These are phyloP conservation scores for Drosophila pseudotakahashii DNA, from an alignment of 2,888 invertebrate species.

Conservation along the genomic window DNA sequence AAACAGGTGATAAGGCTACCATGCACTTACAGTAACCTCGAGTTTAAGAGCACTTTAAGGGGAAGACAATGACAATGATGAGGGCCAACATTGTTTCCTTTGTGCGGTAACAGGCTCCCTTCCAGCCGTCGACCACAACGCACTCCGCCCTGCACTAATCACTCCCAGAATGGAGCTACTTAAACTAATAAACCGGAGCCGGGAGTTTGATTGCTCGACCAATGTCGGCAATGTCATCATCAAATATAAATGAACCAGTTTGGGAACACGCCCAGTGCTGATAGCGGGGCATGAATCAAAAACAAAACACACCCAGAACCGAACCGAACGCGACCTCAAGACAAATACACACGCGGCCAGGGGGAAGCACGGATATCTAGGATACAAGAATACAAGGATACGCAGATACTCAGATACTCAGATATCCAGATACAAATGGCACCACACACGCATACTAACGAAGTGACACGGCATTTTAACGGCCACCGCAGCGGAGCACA, in stretches of 20 bases:
- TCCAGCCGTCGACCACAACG: not conserved
- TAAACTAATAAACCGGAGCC: slow-evolving; percentile 68
- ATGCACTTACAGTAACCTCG: too few species aligned
- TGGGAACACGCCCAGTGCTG: slow-evolving; percentile 69
- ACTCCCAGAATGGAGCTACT: slow-evolving; percentile 75
- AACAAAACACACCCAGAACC: slow-evolving; percentile 68
- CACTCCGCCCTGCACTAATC: slow-evolving; percentile 54
- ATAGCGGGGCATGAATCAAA: slow-evolving; percentile 74
- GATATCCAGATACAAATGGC: slow-evolving; percentile 43
- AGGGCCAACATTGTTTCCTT: not conserved
- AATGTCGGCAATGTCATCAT: slow-evolving; percentile 68
- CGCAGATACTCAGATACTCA: slow-evolving; percentile 13
- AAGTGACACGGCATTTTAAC: slow-evolving; percentile 78
- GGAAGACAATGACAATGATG: not conserved
- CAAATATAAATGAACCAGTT: slow-evolving; percentile 51
- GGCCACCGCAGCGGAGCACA: slow-evolving; percentile 67
- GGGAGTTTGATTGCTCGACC: slow-evolving; percentile 28
- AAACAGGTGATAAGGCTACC: too few species aligned
- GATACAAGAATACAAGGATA: not conserved
- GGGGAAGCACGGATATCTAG: slow-evolving; percentile 10
- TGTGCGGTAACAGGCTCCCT: not conserved
- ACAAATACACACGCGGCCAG: slow-evolving; percentile 54
- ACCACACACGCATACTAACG: slow-evolving; percentile 73
- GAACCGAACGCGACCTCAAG: slow-evolving; percentile 46
- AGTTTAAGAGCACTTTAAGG: not conserved